These are phyloP conservation scores for Corythaeola cristata DNA, from an alignment of 2,113 vertebrate genomes.

Conservation along the genomic window DNA sequence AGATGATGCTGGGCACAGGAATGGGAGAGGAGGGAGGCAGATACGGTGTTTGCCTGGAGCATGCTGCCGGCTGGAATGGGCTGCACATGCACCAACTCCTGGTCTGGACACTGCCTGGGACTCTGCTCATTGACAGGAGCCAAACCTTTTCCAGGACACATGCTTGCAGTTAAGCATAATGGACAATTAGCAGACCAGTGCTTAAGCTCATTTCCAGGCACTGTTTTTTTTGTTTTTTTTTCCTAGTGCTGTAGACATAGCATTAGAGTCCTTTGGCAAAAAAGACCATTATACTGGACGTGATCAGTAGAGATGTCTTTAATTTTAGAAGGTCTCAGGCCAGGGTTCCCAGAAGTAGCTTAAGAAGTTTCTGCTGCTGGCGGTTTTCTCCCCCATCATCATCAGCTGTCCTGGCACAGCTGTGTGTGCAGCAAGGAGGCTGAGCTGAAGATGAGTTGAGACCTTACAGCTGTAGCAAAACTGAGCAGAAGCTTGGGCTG, in stretches of 20 bases:
- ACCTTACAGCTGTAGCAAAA: neutral
- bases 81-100: neutral
- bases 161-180: neutral
- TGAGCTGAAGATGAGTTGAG: neutral
- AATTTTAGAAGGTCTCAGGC: neutral
- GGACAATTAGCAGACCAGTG: neutral
- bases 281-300: neutral
- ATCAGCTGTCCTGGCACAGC: neutral
- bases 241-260: neutral
- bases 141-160: neutral
- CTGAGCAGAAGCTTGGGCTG: neutral
- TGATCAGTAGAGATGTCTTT: neutral
- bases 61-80: neutral
- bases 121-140: neutral
- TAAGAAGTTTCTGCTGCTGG: neutral
- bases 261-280: neutral
- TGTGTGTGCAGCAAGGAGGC: neutral
- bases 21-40: neutral
- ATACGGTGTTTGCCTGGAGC: neutral
- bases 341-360: neutral
- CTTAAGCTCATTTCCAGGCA: neutral
- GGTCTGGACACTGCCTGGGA: neutral
- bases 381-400: neutral
- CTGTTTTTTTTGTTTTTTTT: neutral
- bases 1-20: neutral